These are phyloP conservation scores for Ctenicera cuprea DNA, from an alignment of 2,888 invertebrate genomes.

Conservation along the genomic window DNA sequence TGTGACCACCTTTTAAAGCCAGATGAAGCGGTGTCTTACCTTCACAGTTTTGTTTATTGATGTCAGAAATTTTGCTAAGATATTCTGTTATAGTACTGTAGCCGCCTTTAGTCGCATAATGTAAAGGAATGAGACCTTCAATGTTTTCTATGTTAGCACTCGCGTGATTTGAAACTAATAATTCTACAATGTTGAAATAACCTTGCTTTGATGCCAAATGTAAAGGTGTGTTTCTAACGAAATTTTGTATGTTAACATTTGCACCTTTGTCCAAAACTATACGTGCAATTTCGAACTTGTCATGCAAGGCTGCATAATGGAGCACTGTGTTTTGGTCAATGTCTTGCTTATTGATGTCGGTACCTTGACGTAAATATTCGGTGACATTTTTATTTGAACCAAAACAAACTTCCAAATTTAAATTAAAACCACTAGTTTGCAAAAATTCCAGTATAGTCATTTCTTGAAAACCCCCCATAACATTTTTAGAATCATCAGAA, in stretches of 20 bases:
- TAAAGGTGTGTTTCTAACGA: not conserved
- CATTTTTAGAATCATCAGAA: too few species aligned
- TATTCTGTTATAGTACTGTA: not conserved
- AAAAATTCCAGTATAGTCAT: too few species aligned
- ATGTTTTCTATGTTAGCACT: not conserved
- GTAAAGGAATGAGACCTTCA: not conserved
- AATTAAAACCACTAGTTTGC: too few species aligned
- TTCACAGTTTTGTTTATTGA: not conserved
- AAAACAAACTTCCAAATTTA: too few species aligned
- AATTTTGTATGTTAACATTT: slow-evolving; percentile 12
- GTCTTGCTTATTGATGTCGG: slow-evolving; percentile 9
- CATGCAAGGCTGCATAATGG: slow-evolving; percentile 16
- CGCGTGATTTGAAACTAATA: not conserved
- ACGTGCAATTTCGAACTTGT: not conserved
- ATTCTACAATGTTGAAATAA: not conserved
- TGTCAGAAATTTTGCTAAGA: not conserved
- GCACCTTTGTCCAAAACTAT: slow-evolving; percentile 1
- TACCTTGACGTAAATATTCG: too few species aligned
- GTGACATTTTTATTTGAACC: too few species aligned
- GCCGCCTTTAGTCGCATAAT: not conserved
- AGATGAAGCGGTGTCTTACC: not conserved
- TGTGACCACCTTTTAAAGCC: not conserved
- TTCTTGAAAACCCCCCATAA: too few species aligned
- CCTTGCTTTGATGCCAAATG: not conserved
- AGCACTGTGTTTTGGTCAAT: slow-evolving; percentile 3